Evolutionary conservation across 2,888 invertebrate species (phyloP).

Genomic region (Protula sp.): DNA sequence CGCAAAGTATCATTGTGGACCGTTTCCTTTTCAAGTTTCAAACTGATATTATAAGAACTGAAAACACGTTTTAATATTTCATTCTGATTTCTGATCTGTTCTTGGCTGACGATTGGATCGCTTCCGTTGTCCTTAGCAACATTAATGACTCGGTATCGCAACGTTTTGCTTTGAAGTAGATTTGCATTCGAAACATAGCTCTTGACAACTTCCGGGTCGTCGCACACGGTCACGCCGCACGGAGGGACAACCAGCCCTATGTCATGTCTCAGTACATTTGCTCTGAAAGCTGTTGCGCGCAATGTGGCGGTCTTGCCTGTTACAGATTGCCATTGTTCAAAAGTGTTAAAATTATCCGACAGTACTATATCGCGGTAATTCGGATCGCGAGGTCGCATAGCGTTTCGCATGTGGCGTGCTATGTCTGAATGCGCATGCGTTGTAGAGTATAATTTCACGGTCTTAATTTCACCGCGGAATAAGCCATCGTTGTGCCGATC

Average conservation of each 20-base stretch:
- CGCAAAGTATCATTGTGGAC: constrained; percentile 30
- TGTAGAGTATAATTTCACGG: constrained; percentile 29
- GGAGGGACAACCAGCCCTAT: constrained; percentile 30
- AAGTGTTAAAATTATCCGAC: background rate
- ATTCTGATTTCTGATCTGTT: constrained; percentile 36
- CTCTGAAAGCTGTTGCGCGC: background rate
- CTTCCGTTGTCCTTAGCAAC: constrained; percentile 36
- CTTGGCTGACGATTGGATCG: constrained; percentile 31
- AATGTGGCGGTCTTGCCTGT: background rate
- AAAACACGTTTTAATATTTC: constrained; percentile 33
- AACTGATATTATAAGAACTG: constrained; percentile 38
- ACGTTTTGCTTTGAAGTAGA: constrained; percentile 28
- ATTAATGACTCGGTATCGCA: constrained; percentile 33
- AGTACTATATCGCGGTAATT: background rate
- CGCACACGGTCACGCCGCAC: constrained; percentile 46
- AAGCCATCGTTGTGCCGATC: constrained; percentile 9
- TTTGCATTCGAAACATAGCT: constrained; percentile 29
- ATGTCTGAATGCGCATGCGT: constrained; percentile 31
- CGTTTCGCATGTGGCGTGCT: constrained; percentile 17
- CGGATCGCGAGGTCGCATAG: too few relatives aligned
- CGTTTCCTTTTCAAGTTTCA: constrained; percentile 4
- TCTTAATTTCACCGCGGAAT: constrained; percentile 35
- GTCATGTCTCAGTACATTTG: constrained; percentile 13
- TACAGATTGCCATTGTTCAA: background rate
- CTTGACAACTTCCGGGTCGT: constrained; percentile 36